Evolutionary conservation across 2,888 invertebrate species (phyloP).

Genomic region (Apamea monoglypha): DNA sequence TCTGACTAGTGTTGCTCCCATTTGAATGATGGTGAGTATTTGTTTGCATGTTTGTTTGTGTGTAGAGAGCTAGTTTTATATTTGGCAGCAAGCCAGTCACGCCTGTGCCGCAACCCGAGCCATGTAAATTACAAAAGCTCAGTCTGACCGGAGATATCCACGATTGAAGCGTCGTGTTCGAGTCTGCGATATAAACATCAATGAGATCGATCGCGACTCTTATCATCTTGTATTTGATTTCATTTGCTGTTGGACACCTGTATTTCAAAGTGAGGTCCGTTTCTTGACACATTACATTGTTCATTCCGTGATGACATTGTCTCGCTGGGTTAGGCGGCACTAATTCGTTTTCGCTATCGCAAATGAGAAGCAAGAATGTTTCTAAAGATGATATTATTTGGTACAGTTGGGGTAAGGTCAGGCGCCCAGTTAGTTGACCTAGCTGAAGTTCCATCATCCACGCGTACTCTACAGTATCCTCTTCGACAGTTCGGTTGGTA

Average conservation of each 20-base stretch:
- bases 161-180: slow-evolving; percentile 95
- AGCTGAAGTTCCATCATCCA: slow-evolving; percentile 99
- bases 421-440: slow-evolving; percentile 97
- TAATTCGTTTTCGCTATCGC: slow-evolving; percentile 97
- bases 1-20: slow-evolving; percentile 85
- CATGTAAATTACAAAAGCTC: slow-evolving; percentile 98
- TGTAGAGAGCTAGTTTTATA: slow-evolving; percentile 91
- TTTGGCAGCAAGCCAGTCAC: slow-evolving; percentile 96
- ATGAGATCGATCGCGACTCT: slow-evolving; percentile 96
- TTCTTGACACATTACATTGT: slow-evolving; percentile 92
- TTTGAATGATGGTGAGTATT: slow-evolving; percentile 89
- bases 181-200: slow-evolving; percentile 97
- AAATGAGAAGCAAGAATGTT: slow-evolving; percentile 95
- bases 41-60: slow-evolving; percentile 92
- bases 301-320: slow-evolving; percentile 95
- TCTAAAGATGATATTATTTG: slow-evolving; percentile 97
- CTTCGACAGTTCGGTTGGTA: slow-evolving; percentile 96
- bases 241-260: slow-evolving; percentile 94
- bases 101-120: slow-evolving; percentile 96
- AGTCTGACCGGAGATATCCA: slow-evolving; percentile 97
- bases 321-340: slow-evolving; percentile 95
- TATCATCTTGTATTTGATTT: slow-evolving; percentile 98
- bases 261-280: slow-evolving; percentile 93
- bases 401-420: slow-evolving; percentile 97
- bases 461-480: slow-evolving; percentile 98